Base-by-base conservation (phyloP, 2,113 vertebrate species). In the Urocolius indicus region DNA sequence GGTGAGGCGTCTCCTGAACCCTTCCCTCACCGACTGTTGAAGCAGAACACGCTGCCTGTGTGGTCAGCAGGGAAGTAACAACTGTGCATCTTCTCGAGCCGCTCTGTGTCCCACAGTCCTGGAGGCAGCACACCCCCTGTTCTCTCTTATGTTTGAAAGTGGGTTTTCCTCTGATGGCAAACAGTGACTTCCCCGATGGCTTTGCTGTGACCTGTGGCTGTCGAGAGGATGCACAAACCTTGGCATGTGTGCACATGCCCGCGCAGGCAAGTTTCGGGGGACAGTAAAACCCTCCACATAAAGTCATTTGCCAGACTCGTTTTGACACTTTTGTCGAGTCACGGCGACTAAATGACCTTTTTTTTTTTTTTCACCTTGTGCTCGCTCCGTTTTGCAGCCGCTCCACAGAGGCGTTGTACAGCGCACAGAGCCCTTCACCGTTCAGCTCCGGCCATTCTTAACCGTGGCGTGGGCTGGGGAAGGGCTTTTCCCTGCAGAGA, bases 211-310 rank as follows among this genome's bases (percentile, higher is more conserved):
- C 26, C 30, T 27, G 59, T 51, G 49, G 45, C 49, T 26, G 45
- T 68, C 16, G 24, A 51, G 72, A 24, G 6, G 17, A 8, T 11
- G 38, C 0, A 0, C 10, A 41, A 41, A 41, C n/a, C n/a, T n/a
- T n/a, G n/a, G n/a, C 38, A 41, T 41, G 66, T 58, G 41, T 21
- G 48, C 3, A 3, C 0, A 1, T 29, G 16, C 24, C n/a, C 20
- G 24, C 11, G 46, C 58, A 9, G 0, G 7, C 51, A 8, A 15
- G 36, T 55, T 45, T 14, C 9, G 10, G 54, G 32, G 10, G 78
- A 34, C n/a, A 38, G 41, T 5, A 26, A 61, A 84, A 34, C 23
- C 24, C 9, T 17, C 14, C 13, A 6, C 5, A 1, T 32, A 51
- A 27, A 22, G 19, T 16, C n/a, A 2, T 24, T 45, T 68, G 19